Evolutionary conservation across 1,140 invertebrate species (phyloP), one percentile per base, ranked within the genome.

Genomic region (Hycleus cichorii): DNA sequence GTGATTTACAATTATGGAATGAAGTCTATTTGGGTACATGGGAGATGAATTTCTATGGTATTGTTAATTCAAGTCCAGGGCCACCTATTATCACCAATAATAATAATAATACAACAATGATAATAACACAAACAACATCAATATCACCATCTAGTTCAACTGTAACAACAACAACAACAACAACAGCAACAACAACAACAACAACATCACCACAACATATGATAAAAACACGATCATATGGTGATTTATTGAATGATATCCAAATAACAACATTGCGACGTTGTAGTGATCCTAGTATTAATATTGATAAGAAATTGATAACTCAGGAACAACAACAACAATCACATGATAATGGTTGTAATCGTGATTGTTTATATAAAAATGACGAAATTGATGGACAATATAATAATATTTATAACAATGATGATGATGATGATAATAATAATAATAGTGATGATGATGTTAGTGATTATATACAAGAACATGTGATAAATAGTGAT

Each of bases 241-340:
- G 89, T 60, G 88, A 92, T 75, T 76, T 91, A 27, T 77, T 85
- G 62, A 81, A 80, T 38, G 83, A 83, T 59, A 81, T 84, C 55
- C 81, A 80, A 55, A 74, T 82, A 25, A 62, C 43, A 45, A 46
- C 54, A 10, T 60, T 65, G 57, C 76, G 90, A 47, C 78, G 89
- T 53, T 91, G 88, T 71, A 92, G 90, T 71, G 90, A 93, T 75
- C 89, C 91, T 11, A 92, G 83, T 72, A 80, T 93, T 63, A 80
- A 83, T 24, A 77, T 86, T 18, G 86, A 89, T 70, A 59, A 59
- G 65, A 65, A 64, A 64, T 59, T 64, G 42, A 10, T 42, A 42
- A 32, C 32, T 32, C 32, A 32, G 32, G 32, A 32, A 32, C 4
- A 32, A 32, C 32, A 32, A 32, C 32, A 32, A 32, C 32, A 32